phyloP scores from a whole-genome alignment of 2,113 vertebrate species.

The Cyanoramphus novaezelandiae region DNA sequence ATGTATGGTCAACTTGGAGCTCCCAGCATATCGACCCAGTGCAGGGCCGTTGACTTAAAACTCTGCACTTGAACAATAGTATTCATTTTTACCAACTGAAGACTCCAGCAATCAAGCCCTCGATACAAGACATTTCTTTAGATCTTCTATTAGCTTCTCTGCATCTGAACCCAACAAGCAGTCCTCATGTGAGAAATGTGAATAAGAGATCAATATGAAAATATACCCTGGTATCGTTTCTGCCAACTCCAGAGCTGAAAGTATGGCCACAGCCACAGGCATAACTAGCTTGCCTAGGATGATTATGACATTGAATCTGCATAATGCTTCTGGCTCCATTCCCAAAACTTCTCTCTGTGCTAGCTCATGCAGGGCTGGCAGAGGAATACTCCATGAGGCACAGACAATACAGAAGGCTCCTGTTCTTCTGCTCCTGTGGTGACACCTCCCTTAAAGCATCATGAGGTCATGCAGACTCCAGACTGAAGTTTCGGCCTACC shows the following conservation, averaged over 20 bases:
- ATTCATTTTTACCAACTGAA: background rate
- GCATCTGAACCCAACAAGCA: background rate
- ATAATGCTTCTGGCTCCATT: background rate
- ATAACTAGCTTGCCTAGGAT: background rate
- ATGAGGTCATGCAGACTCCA: background rate
- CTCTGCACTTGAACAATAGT: background rate
- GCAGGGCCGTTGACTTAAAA: background rate
- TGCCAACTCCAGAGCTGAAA: background rate
- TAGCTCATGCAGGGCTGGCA: background rate
- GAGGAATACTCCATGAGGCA: background rate
- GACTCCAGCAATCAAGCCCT: background rate
- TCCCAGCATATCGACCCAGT: accelerated
- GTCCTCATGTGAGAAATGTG: background rate
- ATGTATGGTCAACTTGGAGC: background rate
- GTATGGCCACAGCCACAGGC: background rate
- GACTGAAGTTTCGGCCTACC: background rate
- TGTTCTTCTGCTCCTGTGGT: background rate
- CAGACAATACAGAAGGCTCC: background rate
- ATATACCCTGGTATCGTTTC: accelerated
- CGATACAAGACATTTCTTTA: background rate
- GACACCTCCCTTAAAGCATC: background rate
- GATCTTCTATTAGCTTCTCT: background rate
- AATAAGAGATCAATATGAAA: background rate
- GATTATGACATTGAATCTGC: background rate
- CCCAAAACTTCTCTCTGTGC: constrained; percentile 8